Conservation (phyloP, 2,797 vertebrate genomes). For the Pygocentrus nattereri region DNA sequence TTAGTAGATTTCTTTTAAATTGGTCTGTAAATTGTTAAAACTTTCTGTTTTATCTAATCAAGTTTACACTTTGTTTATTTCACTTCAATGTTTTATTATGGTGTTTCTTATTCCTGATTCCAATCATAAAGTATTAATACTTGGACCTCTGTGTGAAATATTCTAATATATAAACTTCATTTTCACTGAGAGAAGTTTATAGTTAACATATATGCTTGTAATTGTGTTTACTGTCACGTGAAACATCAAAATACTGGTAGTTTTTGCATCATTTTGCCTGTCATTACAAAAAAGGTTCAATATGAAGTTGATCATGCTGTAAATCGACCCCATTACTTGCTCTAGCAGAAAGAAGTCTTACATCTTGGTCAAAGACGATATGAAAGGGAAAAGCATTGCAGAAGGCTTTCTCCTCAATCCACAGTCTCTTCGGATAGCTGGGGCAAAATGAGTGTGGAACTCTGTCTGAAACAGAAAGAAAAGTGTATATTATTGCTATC, state of each 20-base stretch:
- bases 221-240: neutral
- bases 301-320: neutral
- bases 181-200: neutral
- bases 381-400: slow-evolving; percentile 82
- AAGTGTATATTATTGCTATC: neutral
- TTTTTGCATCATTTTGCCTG: no score
- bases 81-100: no score
- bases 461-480: slow-evolving; percentile 60
- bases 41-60: no score
- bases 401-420: slow-evolving; percentile 77
- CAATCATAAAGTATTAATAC: no score
- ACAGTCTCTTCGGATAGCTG: slow-evolving; percentile 77
- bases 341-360: slow-evolving; percentile 61
- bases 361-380: slow-evolving; percentile 78
- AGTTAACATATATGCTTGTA: neutral
- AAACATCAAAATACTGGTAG: neutral
- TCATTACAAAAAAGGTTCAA: neutral
- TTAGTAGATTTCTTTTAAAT: no score
- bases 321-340: neutral
- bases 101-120: no score
- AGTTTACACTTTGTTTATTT: no score
- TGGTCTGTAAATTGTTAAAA: no score
- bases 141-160: no score
- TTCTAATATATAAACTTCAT: no score
- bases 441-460: slow-evolving; percentile 67